These are phyloP conservation scores for Yasuhikotakia modesta DNA, from an alignment of 2,797 vertebrate species.

Conservation along the genomic window DNA sequence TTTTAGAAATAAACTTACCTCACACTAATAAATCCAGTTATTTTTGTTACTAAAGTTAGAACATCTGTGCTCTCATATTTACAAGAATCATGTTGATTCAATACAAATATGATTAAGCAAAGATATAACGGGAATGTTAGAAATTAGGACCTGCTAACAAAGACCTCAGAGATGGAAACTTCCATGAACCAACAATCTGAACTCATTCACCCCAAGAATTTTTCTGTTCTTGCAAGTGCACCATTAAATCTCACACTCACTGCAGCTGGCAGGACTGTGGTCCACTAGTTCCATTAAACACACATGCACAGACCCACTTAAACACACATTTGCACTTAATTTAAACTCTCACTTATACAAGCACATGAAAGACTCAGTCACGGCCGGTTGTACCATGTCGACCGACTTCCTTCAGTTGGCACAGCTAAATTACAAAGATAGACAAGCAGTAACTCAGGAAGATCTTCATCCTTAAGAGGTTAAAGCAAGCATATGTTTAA, in stretches of 20 bases:
- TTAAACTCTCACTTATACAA: not conserved
- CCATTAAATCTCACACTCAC: conserved; percentile 49
- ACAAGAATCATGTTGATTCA: not conserved
- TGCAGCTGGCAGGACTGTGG: conserved; percentile 51
- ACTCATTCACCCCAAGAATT: conserved; percentile 54
- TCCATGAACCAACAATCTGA: conserved; percentile 48
- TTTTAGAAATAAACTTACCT: not conserved
- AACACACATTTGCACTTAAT: conserved; percentile 32
- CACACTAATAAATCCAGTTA: not conserved
- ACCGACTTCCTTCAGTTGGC: conserved; percentile 33
- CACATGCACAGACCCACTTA: conserved; percentile 37
- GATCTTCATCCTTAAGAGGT: conserved; percentile 16
- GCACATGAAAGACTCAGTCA: conserved; percentile 36
- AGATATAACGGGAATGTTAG: not conserved
- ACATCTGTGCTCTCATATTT: not conserved
- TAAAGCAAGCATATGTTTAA: conserved; percentile 13
- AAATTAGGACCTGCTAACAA: conserved; percentile 15
- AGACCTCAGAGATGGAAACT: conserved; percentile 51
- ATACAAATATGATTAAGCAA: conserved; percentile 15
- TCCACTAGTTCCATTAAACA: conserved; percentile 43
- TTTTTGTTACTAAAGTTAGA: not conserved
- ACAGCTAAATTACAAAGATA: conserved; percentile 44
- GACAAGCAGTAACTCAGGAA: conserved; percentile 40
- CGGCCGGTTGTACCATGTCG: conserved; percentile 41
- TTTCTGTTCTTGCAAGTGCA: conserved; percentile 45